phyloP scores from a whole-genome alignment of 2,797 vertebrate genomes.

The Phataginus tricuspis region DNA sequence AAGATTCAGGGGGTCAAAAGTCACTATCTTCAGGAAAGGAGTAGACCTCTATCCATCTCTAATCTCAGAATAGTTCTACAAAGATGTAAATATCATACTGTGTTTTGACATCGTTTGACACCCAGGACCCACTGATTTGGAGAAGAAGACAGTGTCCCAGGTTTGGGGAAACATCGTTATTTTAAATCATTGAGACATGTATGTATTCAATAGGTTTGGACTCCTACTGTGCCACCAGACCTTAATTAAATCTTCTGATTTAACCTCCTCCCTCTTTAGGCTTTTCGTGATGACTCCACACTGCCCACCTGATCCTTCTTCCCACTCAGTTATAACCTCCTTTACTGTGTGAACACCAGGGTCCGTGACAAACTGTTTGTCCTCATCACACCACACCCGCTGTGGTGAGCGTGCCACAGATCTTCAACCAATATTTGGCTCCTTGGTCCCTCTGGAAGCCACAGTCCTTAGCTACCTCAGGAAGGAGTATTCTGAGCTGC shows the following conservation, averaged over 20 bases:
- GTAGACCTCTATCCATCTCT: background rate
- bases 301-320: background rate
- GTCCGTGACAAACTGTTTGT: background rate
- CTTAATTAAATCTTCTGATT: background rate
- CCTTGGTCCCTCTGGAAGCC: background rate
- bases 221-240: background rate
- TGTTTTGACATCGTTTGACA: background rate
- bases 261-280: background rate
- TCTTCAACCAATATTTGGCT: background rate
- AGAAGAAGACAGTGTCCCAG: background rate
- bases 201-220: background rate
- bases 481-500: background rate
- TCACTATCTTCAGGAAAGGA: background rate
- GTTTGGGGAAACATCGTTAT: background rate
- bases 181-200: background rate
- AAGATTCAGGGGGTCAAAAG: background rate
- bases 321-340: background rate
- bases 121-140: background rate
- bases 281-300: background rate
- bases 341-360: background rate
- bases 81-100: background rate
- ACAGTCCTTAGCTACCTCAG: background rate
- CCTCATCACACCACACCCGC: background rate
- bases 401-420: accelerated
- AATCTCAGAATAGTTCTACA: slow-evolving; percentile 10